Conservation (phyloP, 2,113 vertebrate genomes). For the Neofelis nebulosa region DNA sequence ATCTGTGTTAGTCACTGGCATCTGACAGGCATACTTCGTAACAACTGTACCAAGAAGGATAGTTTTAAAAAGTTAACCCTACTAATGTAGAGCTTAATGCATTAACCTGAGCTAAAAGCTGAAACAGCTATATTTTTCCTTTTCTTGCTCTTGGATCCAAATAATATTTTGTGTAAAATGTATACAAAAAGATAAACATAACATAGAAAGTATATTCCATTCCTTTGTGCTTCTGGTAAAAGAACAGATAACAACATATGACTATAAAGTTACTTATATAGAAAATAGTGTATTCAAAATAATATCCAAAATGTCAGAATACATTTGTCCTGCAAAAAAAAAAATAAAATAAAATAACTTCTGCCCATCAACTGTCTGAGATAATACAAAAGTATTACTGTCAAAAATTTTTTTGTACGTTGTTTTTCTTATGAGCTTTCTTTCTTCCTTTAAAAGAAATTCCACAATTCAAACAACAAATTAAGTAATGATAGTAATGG, state of each 20-base stretch:
- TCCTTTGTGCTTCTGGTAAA: background rate
- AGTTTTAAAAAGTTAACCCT: conserved; percentile 11
- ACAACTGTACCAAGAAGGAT: background rate
- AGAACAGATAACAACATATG: background rate
- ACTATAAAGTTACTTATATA: background rate
- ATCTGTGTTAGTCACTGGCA: background rate
- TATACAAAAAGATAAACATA: background rate
- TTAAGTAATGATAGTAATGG: background rate
- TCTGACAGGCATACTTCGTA: background rate
- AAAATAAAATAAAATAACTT: background rate
- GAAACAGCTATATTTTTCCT: background rate
- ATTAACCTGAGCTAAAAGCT: background rate
- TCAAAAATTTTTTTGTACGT: background rate
- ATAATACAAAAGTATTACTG: background rate
- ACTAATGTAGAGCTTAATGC: background rate
- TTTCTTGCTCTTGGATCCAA: conserved; percentile 3
- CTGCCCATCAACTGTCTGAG: background rate
- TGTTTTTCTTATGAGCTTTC: background rate
- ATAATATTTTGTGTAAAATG: conserved; percentile 29
- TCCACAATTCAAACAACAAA: conserved; percentile 14
- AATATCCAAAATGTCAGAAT: conserved; percentile 10
- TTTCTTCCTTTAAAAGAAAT: background rate
- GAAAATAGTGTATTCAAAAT: background rate
- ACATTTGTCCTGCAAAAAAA: background rate
- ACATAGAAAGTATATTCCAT: background rate